phyloP scores from a whole-genome alignment of 2,113 vertebrate species.

The Trichechus manatus region DNA sequence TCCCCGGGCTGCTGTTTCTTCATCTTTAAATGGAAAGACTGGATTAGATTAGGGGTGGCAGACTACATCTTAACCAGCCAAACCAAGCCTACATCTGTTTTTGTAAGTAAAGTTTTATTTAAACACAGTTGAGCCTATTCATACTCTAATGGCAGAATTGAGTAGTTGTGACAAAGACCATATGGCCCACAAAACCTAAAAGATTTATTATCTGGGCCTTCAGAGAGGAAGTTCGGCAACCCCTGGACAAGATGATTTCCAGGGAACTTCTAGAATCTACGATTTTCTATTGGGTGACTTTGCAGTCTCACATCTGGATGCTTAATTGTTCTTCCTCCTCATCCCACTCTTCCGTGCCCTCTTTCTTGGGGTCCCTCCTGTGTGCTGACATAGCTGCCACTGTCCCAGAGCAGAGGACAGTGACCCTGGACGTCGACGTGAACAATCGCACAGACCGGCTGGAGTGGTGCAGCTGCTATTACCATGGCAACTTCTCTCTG shows the following conservation, averaged over 20 bases:
- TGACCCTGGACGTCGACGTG: constrained; percentile 96
- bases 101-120: constrained; percentile 49
- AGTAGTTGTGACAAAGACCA: background rate
- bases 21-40: background rate
- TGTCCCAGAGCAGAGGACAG: constrained; percentile 97
- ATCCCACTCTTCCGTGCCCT: background rate
- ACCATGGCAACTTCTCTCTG: constrained; percentile 97
- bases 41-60: background rate
- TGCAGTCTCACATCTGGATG: background rate
- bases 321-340: background rate
- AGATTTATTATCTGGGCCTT: background rate
- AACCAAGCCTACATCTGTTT: background rate
- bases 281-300: background rate
- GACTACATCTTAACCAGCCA: background rate
- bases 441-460: constrained; percentile 97
- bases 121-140: background rate
- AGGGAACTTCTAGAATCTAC: background rate
- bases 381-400: constrained; percentile 90
- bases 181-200: background rate
- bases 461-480: constrained; percentile 99
- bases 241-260: background rate
- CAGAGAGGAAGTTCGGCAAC: background rate
- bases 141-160: background rate
- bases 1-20: background rate
- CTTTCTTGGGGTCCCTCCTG: background rate